Base-by-base conservation (phyloP, 2,113 vertebrate species). In the Toxotes jaculatrix region DNA sequence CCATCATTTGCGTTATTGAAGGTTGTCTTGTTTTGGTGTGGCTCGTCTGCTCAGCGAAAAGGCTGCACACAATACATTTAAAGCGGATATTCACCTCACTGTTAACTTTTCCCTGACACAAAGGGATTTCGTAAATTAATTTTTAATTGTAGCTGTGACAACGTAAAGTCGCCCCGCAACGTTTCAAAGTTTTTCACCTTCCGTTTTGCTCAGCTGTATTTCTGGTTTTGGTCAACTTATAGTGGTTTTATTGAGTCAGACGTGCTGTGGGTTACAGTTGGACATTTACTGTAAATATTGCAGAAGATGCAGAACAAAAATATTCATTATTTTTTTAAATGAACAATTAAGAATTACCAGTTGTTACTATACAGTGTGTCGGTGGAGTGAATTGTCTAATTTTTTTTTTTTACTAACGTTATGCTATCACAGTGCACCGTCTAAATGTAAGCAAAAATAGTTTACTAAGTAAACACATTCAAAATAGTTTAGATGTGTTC, bases 51-150 rank as follows among this genome's bases (percentile, higher is more conserved):
- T 53, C 45, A 38, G 67, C 55, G 61, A n/a, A 31, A n/a, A 72
- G 38, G 0, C 51, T 69, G 34, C 14, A 59, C 71, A 49, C 68
- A 31, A 6, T 47, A 32, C 55, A 19, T 67, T 23, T 32, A 60
- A 63, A 81, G 77, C 68, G 66, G 56, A 83, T 71, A 77, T 71
- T 71, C 59, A 43, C 4, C 55, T 36, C 23, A 38, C 7, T 14
- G 49, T 60, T 13, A 63, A 76, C 70, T 68, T 74, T 36, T 65
- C n/a, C 57, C 57, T 3, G 27, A 62, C 40, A 62, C 65, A 74
- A 66, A 72, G 49, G 32, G 13, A 40, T 70, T 16, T 2, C 8
- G 43, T 11, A 31, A 74, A 56, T 55, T 36, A 3, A 19, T 6
- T 32, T 75, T 36, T 36, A n/a, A 38, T 79, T 42, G 21, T 9